Evolutionary conservation across 2,888 invertebrate genomes (phyloP), one percentile per base, ranked within the genome.

Genomic region (Apocheima hispidaria): DNA sequence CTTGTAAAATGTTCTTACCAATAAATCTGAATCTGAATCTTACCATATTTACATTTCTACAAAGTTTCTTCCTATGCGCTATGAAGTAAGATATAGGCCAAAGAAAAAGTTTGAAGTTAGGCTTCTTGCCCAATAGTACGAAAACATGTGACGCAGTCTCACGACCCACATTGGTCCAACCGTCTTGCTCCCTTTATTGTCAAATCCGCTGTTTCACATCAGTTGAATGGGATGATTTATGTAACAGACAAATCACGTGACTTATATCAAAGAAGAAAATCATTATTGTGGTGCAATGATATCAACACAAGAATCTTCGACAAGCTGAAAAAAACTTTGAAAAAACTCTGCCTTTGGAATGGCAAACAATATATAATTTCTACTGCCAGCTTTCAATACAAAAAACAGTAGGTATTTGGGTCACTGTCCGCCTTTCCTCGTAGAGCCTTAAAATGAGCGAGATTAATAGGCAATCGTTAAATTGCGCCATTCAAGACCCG

Each of bases 351-450:
- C 73, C 79, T 77, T 83, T 78, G 71, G 75, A 83, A 86, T 79
- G 74, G 81, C 81, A 82, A 82, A 87, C 84, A 84, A 88, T 88
- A 85, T 84, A 86, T 88, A 84, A 86, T 86, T 84, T 85, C 78
- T 83, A 79, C 73, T 65, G 70, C 66, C 72, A 68, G 68, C 70
- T 78, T 78, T 77, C 84, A 86, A 84, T 88, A 88, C 79, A 79
- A 83, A 88, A 88, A 85, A 71, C 59, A 33, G 70, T 67, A 85
- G 36, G 70, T 67, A 85, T 79, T 71, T 77, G 70, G 84, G 86
- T 81, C 84, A 79, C 58, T 70, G 75, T 20, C 35, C 54, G 54
- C 38, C 49, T 54, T 59, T 53, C 53, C 35, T 12, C 18, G 30
- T 65, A 62, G 74, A 75, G 74, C 79, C 73, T 65, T 73, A 67